Percentiles rank a stretch among this genome's conserved stretches.
phyloP scores from a whole-genome alignment of 2,797 vertebrate species.

The Spinus pinus region DNA sequence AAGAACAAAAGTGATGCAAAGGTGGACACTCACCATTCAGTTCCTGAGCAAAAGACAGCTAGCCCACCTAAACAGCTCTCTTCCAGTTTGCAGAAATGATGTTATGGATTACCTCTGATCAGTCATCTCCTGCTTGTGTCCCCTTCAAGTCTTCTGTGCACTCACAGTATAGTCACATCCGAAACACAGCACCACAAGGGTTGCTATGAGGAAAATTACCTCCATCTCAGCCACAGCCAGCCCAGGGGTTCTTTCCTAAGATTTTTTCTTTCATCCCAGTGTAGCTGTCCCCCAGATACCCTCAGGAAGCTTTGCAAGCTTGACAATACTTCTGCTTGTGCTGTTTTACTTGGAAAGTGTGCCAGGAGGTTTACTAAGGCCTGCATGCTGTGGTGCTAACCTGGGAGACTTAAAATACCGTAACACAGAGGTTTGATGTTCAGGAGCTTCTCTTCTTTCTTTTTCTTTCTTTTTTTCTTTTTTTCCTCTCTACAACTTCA shows the following conservation, averaged over 20 bases:
- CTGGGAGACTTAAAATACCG: neutral
- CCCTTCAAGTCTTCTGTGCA: neutral
- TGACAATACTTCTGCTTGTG: neutral
- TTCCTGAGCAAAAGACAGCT: neutral
- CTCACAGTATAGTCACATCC: neutral
- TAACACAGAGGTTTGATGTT: neutral
- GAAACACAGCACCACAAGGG: neutral
- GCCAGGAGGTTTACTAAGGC: neutral
- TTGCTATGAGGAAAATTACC: neutral
- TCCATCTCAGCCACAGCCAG: neutral
- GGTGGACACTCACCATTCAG: neutral
- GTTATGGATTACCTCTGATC: neutral
- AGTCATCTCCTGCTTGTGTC: neutral
- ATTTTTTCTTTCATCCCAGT: neutral
- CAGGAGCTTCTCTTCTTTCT: neutral
- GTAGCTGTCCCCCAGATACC: neutral
- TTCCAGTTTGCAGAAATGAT: neutral
- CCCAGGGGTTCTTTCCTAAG: neutral
- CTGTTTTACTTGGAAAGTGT: neutral
- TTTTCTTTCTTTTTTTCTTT: neutral
- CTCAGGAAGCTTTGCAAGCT: neutral
- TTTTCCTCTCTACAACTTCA: neutral
- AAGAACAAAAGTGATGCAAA: neutral
- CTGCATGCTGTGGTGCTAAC: neutral
- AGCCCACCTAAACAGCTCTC: rapidly evolving